Conservation (phyloP, 2,113 vertebrate species). For the Phaethon lepturus region DNA sequence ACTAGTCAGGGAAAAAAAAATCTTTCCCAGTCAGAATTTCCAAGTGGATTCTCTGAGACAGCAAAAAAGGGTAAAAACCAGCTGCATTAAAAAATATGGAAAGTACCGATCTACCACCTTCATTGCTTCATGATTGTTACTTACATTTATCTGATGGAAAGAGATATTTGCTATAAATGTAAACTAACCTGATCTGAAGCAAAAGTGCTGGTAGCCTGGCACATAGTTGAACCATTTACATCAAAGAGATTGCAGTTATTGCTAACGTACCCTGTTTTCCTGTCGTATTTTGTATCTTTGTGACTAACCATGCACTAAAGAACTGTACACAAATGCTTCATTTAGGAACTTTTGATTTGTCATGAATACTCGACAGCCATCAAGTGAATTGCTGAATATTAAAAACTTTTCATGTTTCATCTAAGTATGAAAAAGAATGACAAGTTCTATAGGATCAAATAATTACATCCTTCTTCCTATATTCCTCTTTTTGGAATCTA, state of each 20-base stretch:
- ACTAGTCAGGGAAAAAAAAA: background rate
- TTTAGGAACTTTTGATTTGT: conserved; percentile 14
- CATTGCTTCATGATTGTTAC: background rate
- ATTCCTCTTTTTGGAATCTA: background rate
- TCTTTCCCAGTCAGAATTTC: background rate
- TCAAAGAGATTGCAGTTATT: background rate
- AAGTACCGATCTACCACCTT: background rate
- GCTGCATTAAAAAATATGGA: background rate
- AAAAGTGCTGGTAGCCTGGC: background rate
- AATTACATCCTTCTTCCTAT: accelerated
- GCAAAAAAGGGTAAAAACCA: background rate
- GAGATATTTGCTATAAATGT: background rate
- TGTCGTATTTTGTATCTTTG: background rate
- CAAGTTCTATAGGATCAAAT: background rate
- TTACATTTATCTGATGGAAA: conserved; percentile 10
- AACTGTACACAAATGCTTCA: background rate
- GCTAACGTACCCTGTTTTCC: background rate
- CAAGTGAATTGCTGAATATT: background rate
- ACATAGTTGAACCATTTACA: background rate
- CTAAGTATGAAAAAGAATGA: background rate
- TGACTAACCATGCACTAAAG: background rate
- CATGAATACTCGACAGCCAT: background rate
- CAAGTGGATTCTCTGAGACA: background rate
- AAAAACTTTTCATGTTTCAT: background rate
- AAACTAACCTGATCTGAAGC: background rate